These are phyloP conservation scores for Alcedo atthis DNA, from an alignment of 2,797 vertebrate genomes.

Conservation along the genomic window DNA sequence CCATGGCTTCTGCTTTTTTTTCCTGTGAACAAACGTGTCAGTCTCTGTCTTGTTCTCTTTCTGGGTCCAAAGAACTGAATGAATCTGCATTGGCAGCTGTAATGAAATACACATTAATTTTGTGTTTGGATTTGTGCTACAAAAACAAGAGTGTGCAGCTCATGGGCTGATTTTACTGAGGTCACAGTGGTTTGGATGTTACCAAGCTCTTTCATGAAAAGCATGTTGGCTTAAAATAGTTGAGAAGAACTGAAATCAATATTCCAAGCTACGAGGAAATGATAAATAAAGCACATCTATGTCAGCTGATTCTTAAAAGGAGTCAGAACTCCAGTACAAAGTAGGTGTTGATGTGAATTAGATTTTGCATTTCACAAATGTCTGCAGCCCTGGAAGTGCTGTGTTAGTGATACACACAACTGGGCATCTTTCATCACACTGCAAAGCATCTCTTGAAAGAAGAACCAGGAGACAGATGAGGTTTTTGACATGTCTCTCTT, in stretches of 20 bases:
- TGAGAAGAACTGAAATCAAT: slow-evolving; percentile 34
- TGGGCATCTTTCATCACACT: slow-evolving; percentile 70
- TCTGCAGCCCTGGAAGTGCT: not conserved
- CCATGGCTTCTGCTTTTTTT: slow-evolving; percentile 14
- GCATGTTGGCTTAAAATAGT: not conserved
- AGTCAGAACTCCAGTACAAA: slow-evolving; percentile 9
- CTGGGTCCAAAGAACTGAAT: slow-evolving; percentile 40
- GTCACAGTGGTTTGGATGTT: not conserved
- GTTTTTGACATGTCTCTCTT: slow-evolving; percentile 31
- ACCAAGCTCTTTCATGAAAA: not conserved
- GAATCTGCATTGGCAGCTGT: slow-evolving; percentile 31
- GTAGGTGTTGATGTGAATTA: slow-evolving; percentile 35
- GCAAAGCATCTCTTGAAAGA: slow-evolving; percentile 54
- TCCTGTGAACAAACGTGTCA: slow-evolving; percentile 15
- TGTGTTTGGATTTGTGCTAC: slow-evolving; percentile 30
- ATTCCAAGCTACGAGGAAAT: not conserved
- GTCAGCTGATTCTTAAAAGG: slow-evolving; percentile 42
- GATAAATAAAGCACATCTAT: slow-evolving; percentile 34
- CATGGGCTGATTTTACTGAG: not conserved
- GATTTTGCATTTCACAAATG: slow-evolving; percentile 41
- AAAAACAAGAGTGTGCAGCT: slow-evolving; percentile 16
- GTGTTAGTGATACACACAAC: slow-evolving; percentile 15
- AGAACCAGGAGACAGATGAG: slow-evolving; percentile 17
- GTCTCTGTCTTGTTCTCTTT: slow-evolving; percentile 10
- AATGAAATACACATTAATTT: slow-evolving; percentile 30